These are phyloP conservation scores for Parelbella ahira DNA, from an alignment of 2,888 invertebrate genomes.

Conservation along the genomic window DNA sequence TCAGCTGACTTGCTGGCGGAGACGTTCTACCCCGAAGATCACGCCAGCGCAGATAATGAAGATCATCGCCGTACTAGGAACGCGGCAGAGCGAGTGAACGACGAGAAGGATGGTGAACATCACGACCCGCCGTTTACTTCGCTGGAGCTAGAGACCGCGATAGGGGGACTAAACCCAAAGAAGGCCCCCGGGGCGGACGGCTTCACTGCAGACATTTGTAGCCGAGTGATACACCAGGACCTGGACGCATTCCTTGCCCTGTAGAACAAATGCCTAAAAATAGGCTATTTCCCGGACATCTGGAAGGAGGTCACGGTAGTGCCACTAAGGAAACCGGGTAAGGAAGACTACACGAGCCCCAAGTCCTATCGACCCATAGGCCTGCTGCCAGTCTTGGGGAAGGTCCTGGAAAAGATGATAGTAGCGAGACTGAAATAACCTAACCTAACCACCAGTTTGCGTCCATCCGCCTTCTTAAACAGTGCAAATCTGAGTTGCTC, in stretches of 20 bases:
- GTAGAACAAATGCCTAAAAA: slow-evolving; percentile 10
- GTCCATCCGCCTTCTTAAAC: no score
- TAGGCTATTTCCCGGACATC: background rate
- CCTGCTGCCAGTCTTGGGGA: slow-evolving; percentile 25
- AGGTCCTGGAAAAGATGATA: slow-evolving; percentile 26
- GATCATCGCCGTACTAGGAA: slow-evolving; percentile 7
- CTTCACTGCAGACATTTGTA: slow-evolving; percentile 14
- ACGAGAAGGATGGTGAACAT: background rate
- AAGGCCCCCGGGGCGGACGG: slow-evolving; percentile 22
- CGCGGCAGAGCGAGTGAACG: slow-evolving; percentile 1
- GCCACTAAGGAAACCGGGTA: slow-evolving; percentile 14
- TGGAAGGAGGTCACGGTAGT: slow-evolving; percentile 8
- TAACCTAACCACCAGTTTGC: no score
- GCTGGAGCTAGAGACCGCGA: background rate
- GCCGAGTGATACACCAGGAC: background rate
- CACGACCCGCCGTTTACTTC: slow-evolving; percentile 27
- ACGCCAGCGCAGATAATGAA: slow-evolving; percentile 1
- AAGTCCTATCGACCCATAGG: slow-evolving; percentile 26
- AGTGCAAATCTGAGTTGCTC: no score
- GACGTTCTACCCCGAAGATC: slow-evolving; percentile 16
- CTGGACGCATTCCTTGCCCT: background rate
- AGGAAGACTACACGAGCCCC: slow-evolving; percentile 13
- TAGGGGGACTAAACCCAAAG: slow-evolving; percentile 16
- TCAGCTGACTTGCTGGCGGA: slow-evolving; percentile 14
- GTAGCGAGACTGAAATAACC: no score